Evolutionary conservation across 2,797 vertebrate species (phyloP).

Genomic region (Myotis planiceps): DNA sequence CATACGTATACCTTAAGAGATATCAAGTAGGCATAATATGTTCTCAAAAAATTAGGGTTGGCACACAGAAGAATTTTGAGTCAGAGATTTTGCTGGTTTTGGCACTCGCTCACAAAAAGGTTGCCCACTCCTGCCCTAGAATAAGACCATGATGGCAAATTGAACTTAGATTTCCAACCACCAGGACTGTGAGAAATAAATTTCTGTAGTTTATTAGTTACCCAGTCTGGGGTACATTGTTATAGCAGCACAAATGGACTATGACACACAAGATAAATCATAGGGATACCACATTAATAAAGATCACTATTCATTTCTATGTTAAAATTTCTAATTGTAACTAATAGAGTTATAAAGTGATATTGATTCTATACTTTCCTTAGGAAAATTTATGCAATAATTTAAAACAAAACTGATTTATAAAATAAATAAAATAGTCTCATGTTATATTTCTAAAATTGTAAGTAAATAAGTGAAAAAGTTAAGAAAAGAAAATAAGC

Average conservation of each 20-base stretch:
- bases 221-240: not conserved
- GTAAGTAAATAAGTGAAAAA: constrained; percentile 23
- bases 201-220: not conserved
- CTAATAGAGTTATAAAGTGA: constrained; percentile 2
- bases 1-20: too few species aligned
- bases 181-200: not conserved
- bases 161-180: not conserved
- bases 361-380: not conserved
- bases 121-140: not conserved
- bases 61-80: too few species aligned
- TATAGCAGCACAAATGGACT: not conserved
- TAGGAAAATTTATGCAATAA: not conserved
- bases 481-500: not conserved
- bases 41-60: too few species aligned
- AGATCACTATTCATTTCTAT: not conserved
- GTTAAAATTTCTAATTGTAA: constrained; percentile 26
- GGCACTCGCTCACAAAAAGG: too few species aligned
- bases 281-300: not conserved
- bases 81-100: too few species aligned
- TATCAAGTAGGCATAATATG: too few species aligned
- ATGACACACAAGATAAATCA: not conserved
- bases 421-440: constrained; percentile 39
- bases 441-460: constrained; percentile 17
- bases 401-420: constrained; percentile 37
- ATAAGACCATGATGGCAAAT: not conserved